phyloP scores from a whole-genome alignment of 2,797 vertebrate genomes.

The Furcifer pardalis region DNA sequence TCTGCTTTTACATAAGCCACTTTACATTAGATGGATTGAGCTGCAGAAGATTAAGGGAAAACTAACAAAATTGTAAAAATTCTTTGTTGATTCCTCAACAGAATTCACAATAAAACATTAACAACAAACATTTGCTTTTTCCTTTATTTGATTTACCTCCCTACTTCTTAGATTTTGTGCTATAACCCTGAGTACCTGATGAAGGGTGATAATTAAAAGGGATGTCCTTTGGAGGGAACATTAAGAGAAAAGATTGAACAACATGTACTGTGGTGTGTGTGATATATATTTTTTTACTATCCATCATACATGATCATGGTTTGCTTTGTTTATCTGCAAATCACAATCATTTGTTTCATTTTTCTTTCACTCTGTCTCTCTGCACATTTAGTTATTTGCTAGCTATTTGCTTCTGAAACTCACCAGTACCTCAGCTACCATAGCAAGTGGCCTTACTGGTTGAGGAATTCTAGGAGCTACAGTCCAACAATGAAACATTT shows the following conservation, averaged over 20 bases:
- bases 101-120: slow-evolving; percentile 63
- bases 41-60: slow-evolving; percentile 68
- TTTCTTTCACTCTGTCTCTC: too few species aligned
- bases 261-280: too few species aligned
- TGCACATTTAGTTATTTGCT: too few species aligned
- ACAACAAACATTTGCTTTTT: slow-evolving; percentile 58
- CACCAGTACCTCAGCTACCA: too few species aligned
- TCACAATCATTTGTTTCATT: not conserved
- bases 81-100: slow-evolving; percentile 61
- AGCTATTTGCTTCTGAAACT: too few species aligned
- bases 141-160: slow-evolving; percentile 24
- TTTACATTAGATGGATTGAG: slow-evolving; percentile 66
- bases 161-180: slow-evolving; percentile 30
- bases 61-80: slow-evolving; percentile 72
- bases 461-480: too few species aligned
- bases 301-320: not conserved
- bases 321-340: not conserved
- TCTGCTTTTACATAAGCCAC: slow-evolving; percentile 66
- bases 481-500: too few species aligned
- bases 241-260: not conserved
- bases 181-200: not conserved
- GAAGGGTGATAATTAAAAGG: slow-evolving; percentile 15
- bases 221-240: slow-evolving; percentile 19
- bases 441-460: too few species aligned
- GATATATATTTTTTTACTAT: not conserved